These are phyloP conservation scores for Colletes latitarsis DNA, from an alignment of 1,140 invertebrate genomes.

Conservation along the genomic window DNA sequence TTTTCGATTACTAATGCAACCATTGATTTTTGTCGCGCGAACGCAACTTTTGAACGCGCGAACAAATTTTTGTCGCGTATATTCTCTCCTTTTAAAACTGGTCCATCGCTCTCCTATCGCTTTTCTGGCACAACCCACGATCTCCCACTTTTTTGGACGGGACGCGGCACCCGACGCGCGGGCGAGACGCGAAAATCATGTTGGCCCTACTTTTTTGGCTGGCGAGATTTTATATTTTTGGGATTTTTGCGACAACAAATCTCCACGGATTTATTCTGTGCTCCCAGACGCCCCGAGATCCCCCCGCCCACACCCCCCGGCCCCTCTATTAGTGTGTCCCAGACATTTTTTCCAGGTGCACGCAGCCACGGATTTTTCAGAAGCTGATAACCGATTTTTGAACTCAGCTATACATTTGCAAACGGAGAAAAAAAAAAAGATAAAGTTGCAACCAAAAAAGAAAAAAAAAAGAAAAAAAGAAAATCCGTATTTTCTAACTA, in stretches of 20 bases:
- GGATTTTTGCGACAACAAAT: slow-evolving; percentile 74
- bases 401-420: slow-evolving; percentile 72
- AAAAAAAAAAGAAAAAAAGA: slow-evolving; percentile 57
- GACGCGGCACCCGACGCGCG: slow-evolving; percentile 29
- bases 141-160: slow-evolving; percentile 50
- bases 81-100: slow-evolving; percentile 44
- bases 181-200: slow-evolving; percentile 52
- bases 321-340: slow-evolving; percentile 55
- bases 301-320: slow-evolving; percentile 41
- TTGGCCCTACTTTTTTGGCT: slow-evolving; percentile 78
- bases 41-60: too few relatives aligned
- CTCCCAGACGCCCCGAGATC: slow-evolving; percentile 20
- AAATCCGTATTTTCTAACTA: slow-evolving; percentile 68
- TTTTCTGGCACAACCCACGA: slow-evolving; percentile 41
- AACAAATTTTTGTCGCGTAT: too few relatives aligned
- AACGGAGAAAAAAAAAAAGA: slow-evolving; percentile 56
- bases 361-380: slow-evolving; percentile 79
- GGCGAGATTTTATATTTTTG: slow-evolving; percentile 82
- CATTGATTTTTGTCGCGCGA: slow-evolving; percentile 38
- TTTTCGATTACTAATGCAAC: slow-evolving; percentile 40
- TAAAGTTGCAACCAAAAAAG: slow-evolving; percentile 50
- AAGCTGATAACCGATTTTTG: slow-evolving; percentile 79
- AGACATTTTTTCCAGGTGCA: slow-evolving; percentile 79
- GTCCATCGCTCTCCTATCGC: slow-evolving; percentile 48
- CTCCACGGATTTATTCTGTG: slow-evolving; percentile 61